Base-by-base conservation (phyloP, 2,113 vertebrate genomes). In the Ctenodactylus gundi region DNA sequence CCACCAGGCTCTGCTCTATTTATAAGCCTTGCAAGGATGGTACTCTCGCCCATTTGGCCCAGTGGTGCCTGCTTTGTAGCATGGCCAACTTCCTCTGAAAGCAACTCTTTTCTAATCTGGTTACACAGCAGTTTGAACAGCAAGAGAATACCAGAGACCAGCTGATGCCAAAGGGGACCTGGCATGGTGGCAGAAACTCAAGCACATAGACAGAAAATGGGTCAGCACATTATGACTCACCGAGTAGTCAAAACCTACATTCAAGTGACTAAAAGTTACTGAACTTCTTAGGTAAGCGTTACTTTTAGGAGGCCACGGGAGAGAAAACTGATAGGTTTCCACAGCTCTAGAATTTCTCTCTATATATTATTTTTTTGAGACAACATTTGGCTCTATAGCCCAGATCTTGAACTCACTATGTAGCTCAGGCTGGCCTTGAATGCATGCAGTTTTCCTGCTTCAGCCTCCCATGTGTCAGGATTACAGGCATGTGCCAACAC, bases 111-210 rank as follows among this genome's bases (percentile, higher is more conserved):
- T 91, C 92, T 96, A 95, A 94, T 60, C 90, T 97, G 44, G 51
- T 96, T 95, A 96, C 95, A 92, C n/a, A 96, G 76, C 84, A 95
- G 36, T 90, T 65, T 95, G 90, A 78, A 90, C 46, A 92, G 75
- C 85, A 95, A 94, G 78, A 96, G 49, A 96, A 84, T 88, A 91
- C 95, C 85, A 94, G 85, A 92, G 85, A 93, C 77, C 83, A 96
- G 70, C 55, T 76, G 58, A 92, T 31, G 31, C 94, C 82, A 94
- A 93, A 97, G 34, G 90, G 64, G 81, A 93, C 77, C 88, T 95
- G 96, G 95, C 93, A 88, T 88, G 64, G 77, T 81, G 55, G 90
- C 82, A 96, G 96, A 97, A 97, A 96, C 92, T 96, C 90, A 94
- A 85, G 93, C 85, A 88, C 81, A 94, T 39, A 91, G 64, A 77